Percentiles rank a stretch among this genome's conserved stretches.
These are phyloP conservation scores for Panorpa germanica DNA, from an alignment of 2,888 invertebrate species.

Conservation along the genomic window DNA sequence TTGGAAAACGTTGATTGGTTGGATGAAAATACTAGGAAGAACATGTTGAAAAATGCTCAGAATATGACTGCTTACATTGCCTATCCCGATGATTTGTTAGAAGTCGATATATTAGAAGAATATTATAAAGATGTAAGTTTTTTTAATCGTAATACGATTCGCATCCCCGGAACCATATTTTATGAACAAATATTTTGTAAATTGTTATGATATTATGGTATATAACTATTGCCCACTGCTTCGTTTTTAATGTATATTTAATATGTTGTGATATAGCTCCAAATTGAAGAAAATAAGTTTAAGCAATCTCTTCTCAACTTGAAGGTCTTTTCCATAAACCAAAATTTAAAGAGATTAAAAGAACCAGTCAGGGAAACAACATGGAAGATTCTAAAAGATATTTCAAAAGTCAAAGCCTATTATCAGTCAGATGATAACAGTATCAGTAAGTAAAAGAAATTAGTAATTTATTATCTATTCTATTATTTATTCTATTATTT, in stretches of 20 bases:
- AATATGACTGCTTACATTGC: constrained; percentile 70
- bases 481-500: too few species aligned
- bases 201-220: too few species aligned
- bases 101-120: constrained; percentile 49
- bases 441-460: constrained; percentile 33
- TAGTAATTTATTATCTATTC: too few species aligned
- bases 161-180: too few species aligned
- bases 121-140: constrained; percentile 45
- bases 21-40: constrained; percentile 54
- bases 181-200: too few species aligned
- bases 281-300: constrained; percentile 23
- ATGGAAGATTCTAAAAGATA: constrained; percentile 28
- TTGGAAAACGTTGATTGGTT: constrained; percentile 66
- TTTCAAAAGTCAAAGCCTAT: constrained; percentile 32
- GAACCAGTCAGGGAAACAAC: constrained; percentile 31
- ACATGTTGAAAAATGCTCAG: constrained; percentile 53
- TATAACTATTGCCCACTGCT: too few species aligned
- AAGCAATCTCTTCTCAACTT: constrained; percentile 27
- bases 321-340: constrained; percentile 28
- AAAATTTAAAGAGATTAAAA: constrained; percentile 26
- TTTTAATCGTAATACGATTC: too few species aligned
- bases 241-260: too few species aligned
- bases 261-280: too few species aligned
- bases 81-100: constrained; percentile 68
- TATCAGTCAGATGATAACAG: constrained; percentile 32